Conservation (phyloP, 2,797 vertebrate species). For the Falco novaeseelandiae region DNA sequence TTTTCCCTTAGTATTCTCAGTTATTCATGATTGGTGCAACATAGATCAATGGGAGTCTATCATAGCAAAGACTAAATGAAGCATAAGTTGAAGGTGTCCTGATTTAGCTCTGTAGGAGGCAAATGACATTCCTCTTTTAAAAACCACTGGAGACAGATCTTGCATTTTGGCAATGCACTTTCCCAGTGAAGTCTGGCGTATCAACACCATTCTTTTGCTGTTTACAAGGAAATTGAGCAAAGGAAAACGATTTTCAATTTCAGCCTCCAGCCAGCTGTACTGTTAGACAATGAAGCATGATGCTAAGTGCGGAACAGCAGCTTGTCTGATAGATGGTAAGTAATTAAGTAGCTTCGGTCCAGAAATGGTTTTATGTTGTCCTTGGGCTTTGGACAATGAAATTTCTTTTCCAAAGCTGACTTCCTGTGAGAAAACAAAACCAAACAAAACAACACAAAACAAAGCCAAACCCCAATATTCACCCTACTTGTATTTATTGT, state of each 20-base stretch:
- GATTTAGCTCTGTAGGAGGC: slow-evolving; percentile 8
- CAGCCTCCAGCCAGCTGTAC: slow-evolving; percentile 11
- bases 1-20: background rate
- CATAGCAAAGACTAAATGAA: background rate
- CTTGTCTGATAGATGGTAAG: background rate
- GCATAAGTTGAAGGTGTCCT: background rate
- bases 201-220: slow-evolving; percentile 40
- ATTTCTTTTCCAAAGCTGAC: background rate
- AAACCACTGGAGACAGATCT: background rate
- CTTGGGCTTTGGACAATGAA: background rate
- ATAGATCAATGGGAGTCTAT: background rate
- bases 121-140: slow-evolving; percentile 1
- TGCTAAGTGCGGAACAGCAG: slow-evolving; percentile 22
- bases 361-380: background rate
- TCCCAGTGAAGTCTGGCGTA: background rate
- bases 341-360: background rate
- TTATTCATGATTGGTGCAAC: background rate
- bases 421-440: background rate
- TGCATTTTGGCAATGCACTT: background rate
- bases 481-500: background rate
- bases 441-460: background rate
- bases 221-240: slow-evolving; percentile 60
- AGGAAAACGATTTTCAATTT: slow-evolving; percentile 50
- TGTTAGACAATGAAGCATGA: slow-evolving; percentile 33
- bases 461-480: background rate